These are phyloP conservation scores for Germaria angustata DNA, from an alignment of 2,888 invertebrate genomes.

Conservation along the genomic window DNA sequence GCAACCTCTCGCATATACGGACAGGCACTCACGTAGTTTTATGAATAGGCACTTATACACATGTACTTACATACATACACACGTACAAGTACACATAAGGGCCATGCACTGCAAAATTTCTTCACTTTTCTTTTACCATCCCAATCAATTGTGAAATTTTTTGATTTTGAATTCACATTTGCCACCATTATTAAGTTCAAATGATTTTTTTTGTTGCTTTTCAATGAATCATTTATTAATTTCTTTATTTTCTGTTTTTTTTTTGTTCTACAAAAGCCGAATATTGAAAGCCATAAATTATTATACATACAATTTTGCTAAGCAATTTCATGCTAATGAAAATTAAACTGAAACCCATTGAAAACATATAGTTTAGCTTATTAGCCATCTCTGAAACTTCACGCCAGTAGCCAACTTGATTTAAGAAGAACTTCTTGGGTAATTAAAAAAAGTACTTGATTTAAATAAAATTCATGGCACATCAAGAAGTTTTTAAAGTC, in stretches of 20 bases:
- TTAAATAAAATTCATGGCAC: too few relatives aligned
- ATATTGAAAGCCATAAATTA: neutral
- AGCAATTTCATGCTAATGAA: neutral
- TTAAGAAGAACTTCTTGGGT: too few relatives aligned
- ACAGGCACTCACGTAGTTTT: neutral
- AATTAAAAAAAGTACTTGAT: too few relatives aligned
- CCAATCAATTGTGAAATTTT: neutral
- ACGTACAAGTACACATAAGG: neutral
- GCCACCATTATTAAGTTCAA: constrained; percentile 2
- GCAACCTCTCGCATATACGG: neutral
- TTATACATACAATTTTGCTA: neutral
- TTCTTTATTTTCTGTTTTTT: neutral
- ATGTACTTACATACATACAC: neutral
- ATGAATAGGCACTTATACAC: neutral
- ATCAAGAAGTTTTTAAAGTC: too few relatives aligned
- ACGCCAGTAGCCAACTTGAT: too few relatives aligned
- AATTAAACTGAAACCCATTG: too few relatives aligned
- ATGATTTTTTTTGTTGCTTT: constrained; percentile 10
- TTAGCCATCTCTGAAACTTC: too few relatives aligned
- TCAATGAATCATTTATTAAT: neutral
- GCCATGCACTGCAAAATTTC: constrained; percentile 10
- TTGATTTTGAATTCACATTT: constrained; percentile 3
- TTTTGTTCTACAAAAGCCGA: too few relatives aligned
- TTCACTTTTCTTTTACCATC: neutral
- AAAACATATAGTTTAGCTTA: too few relatives aligned